Evolutionary conservation across 2,113 vertebrate genomes (phyloP), one percentile per base, ranked within the genome.

Genomic region (Poecilia latipinna): DNA sequence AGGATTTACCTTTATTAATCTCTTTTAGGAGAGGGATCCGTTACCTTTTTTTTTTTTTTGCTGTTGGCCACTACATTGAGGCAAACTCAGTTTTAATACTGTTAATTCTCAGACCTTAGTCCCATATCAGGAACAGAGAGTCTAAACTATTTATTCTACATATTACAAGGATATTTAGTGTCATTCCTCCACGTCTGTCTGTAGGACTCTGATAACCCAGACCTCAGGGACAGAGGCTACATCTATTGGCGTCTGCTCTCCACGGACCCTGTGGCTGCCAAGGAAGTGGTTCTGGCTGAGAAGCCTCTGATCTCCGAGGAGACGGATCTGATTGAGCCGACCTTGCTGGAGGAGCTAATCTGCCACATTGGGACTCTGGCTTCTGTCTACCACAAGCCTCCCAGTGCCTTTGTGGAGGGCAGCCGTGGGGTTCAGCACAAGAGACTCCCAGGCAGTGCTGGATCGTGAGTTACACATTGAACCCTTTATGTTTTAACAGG

Each of bases 161-260:
- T 42, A 35, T 24, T 39, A 33, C 26, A 75, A 78, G 70, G 84
- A 78, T 73, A 44, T 29, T 74, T 51, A 75, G 72, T 19, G 32
- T 51, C 13, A 35, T 76, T 78, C 44, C 62, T 79, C 29, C 29
- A 35, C 79, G 6, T 63, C 26, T 78, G 4, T 76, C 42, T 37
- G 0, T 75, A 99, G 98, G 97, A 99, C 90, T 99, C 98, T 0
- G 98, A 99, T 90, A 99, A 99, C 88, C 98, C 98, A 0, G 98
- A 99, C 91, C 94, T 99, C 86, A 93, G 98, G 74, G 98, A 99
- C 69, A 96, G 98, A 0, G 98, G 98, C 5, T 99, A 99, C 92
- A 99, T 99, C 94, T 99, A 99, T 91, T 99, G 98, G 98, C 96
- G 98, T 61, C 95, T 99, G 89, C 96, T 99, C n/a, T 99, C 98